Evolutionary conservation across 2,113 vertebrate species (phyloP).

Genomic region (Macquaria ambigua): DNA sequence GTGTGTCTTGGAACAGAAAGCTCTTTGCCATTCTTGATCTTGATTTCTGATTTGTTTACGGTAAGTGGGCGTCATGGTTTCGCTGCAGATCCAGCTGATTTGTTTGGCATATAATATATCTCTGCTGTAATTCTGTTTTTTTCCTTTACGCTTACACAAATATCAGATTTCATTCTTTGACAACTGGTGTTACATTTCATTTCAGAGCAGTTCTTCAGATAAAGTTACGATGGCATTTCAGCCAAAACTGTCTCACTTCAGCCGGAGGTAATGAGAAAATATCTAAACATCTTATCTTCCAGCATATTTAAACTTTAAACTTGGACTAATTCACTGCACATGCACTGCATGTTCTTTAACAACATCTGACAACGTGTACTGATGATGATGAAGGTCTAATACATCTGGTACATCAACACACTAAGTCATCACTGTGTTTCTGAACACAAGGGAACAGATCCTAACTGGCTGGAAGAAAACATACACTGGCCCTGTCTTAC

Average conservation of each 20-base stretch:
- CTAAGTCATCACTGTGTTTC: neutral
- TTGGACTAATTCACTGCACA: neutral
- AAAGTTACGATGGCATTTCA: neutral
- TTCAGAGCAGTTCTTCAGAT: neutral
- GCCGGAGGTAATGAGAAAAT: neutral
- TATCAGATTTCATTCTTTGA: conserved; percentile 33
- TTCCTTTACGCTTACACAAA: neutral
- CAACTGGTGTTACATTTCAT: neutral
- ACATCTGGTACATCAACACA: neutral
- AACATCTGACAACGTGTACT: neutral
- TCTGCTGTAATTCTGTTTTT: neutral
- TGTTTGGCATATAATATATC: neutral
- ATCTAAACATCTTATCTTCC: neutral
- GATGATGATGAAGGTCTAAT: neutral
- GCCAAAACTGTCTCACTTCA: neutral
- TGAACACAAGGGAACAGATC: neutral
- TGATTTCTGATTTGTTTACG: neutral
- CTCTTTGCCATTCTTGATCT: neutral
- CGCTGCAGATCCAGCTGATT: neutral
- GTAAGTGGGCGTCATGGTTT: neutral
- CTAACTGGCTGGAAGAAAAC: neutral
- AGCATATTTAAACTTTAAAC: neutral
- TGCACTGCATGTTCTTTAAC: neutral
- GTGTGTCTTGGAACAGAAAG: no score
- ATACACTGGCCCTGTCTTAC: neutral